Evolutionary conservation across 2,113 vertebrate genomes (phyloP), one percentile per base, ranked within the genome.

Genomic region (Planiliza haematocheilus): DNA sequence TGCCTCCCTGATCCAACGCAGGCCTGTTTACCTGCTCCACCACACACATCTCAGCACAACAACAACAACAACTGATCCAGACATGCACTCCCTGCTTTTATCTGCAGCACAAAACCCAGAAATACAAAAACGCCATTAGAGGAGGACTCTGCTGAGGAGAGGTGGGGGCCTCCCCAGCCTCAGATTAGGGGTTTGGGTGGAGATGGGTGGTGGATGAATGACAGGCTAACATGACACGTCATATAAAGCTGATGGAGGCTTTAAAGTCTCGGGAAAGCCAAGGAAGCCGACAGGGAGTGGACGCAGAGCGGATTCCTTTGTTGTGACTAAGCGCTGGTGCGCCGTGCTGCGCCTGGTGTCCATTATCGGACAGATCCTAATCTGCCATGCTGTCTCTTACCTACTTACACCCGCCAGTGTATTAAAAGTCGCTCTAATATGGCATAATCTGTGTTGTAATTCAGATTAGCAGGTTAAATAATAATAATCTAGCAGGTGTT

Each of bases 221-320:
- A 8, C 18, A 20, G 36, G 5, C 10, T 7, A 16, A 17, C 9
- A 18, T 8, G 24, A 57, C 45, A 20, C 46, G 20, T 43, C 8
- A 8, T 0, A 14, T 2, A 20, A 6, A 5, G 0, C 16, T 46
- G 34, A 8, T 73, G 6, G 8, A 38, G 18, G 74, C 14, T 41
- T 20, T 41, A 24, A 18, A 10, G 34, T 41, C 8, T 18, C n/a
- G 46, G 57, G 7, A 11, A 17, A 24, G 1, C 49, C 13, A 7
- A 41, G 62, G 60, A 1, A 36, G 51, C 63, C 16, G 69, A 53
- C 74, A 63, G 85, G 87, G 88, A 84, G 89, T 55, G 76, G 86
- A 87, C 75, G 16, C 70, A 9, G 16, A 62, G 74, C 81, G 50
- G 82, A 91, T 91, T 91, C 90, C 86, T 92, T 92, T 92, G 91